Evolutionary conservation across 2,113 vertebrate species (phyloP).

Genomic region (Callithrix jacchus): DNA sequence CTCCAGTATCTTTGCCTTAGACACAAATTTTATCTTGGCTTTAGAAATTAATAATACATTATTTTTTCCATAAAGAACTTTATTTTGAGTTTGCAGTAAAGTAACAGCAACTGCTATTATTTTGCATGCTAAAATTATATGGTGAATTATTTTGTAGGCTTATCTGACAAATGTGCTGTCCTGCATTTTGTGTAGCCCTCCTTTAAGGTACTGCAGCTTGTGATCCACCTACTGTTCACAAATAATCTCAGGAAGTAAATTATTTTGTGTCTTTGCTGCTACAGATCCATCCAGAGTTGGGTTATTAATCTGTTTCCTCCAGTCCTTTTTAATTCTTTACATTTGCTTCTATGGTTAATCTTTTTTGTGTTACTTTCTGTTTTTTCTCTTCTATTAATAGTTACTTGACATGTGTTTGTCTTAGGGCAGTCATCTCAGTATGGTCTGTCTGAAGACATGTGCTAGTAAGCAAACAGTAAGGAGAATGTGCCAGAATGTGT

Average conservation of each 20-base stretch:
- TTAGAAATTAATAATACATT: constrained; percentile 9
- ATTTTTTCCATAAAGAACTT: not conserved
- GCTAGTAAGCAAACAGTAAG: not conserved
- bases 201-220: not conserved
- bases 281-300: not conserved
- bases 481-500: not conserved
- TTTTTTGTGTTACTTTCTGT: not conserved
- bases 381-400: not conserved
- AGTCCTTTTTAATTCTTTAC: not conserved
- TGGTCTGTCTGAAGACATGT: not conserved
- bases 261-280: not conserved
- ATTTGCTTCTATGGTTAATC: not conserved
- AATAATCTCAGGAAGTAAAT: not conserved
- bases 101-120: not conserved
- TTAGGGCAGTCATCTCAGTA: not conserved
- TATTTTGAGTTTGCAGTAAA: not conserved
- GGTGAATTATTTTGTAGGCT: not conserved
- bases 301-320: not conserved
- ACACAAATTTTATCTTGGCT: not conserved
- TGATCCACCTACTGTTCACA: not conserved
- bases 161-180: not conserved
- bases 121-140: not conserved
- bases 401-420: not conserved
- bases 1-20: not conserved
- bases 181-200: not conserved